phyloP scores from a whole-genome alignment of 2,113 vertebrate genomes.

The Pantherophis guttatus region DNA sequence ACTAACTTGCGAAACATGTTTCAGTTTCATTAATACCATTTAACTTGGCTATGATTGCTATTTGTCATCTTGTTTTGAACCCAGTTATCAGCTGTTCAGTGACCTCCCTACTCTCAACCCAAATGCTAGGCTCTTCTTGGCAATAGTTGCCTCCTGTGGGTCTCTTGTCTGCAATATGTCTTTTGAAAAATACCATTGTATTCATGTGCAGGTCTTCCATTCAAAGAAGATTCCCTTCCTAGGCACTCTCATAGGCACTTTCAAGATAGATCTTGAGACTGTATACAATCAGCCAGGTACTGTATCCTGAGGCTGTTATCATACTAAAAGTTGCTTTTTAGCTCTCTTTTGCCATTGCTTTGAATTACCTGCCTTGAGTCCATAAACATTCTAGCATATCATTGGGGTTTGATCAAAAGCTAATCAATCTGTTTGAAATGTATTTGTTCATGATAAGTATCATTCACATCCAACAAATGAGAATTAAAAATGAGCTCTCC shows the following conservation, averaged over 20 bases:
- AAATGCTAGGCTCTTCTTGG: neutral
- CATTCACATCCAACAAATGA: neutral
- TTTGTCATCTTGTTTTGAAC: neutral
- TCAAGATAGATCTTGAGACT: constrained; percentile 87
- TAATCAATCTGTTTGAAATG: neutral
- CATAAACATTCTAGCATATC: neutral
- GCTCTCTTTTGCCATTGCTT: neutral
- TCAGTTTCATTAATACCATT: neutral
- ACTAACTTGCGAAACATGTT: neutral
- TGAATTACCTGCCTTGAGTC: neutral
- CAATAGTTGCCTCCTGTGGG: neutral
- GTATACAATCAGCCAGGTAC: constrained; percentile 88
- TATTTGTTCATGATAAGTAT: neutral
- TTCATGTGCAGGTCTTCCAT: constrained; percentile 83
- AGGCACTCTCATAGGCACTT: constrained; percentile 82
- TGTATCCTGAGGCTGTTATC: rapidly evolving
- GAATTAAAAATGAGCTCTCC: neutral
- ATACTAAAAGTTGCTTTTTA: neutral
- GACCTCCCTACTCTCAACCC: neutral
- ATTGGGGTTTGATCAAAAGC: neutral
- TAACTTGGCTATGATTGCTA: neutral
- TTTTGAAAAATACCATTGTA: constrained; percentile 15
- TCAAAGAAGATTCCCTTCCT: constrained; percentile 84
- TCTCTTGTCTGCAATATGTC: neutral
- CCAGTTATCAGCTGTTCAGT: neutral